Evolutionary conservation across 2,888 invertebrate genomes (phyloP), one percentile per base, ranked within the genome.

Genomic region (Tromatobia lineatoria): DNA sequence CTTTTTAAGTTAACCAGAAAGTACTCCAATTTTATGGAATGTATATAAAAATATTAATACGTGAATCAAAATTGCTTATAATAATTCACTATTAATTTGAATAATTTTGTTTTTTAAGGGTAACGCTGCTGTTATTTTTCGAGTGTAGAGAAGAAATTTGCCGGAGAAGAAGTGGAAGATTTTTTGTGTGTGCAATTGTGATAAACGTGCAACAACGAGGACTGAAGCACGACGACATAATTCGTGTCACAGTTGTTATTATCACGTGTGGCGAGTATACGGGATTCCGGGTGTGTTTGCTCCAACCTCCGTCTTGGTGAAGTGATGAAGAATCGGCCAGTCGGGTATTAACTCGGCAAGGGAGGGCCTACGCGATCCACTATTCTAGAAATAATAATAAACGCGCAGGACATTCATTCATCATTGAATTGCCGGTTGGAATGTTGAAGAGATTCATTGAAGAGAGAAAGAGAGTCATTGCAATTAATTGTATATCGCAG

Each of bases 341-440:
- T 98, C 98, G 94, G 98, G 98, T 94, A 99, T 98, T 95, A 98
- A 96, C 95, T 99, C 98, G 93, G 98, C 98, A 95, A 98, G 96
- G 93, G 98, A 98, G 94, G 96, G 97, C 95, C 98, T 96, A 96
- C 98, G 96, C 91, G 95, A 95, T 94, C 95, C 94, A 94, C 89
- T 92, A 89, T 73, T 92, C 94, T 94, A 94, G 88, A 90, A n/a
- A n/a, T n/a, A 91, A 91, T 88, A 89, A 91, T 80, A 91, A 91
- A 91, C 45, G 57, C 86, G 67, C 66, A 75, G 64, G 34, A 80
- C 61, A 67, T 77, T 80, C 54, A 83, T 75, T 79, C 54, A 42
- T 50, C 50, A 18, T 66, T 70, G 18, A n/a, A 47, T 50, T 25
- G 25, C 57, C 23, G 47, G 61, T 38, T 11, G 11, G 59, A 52